A percentile compares a stretch with the other conserved stretches of the same genome.
Evolutionary conservation across 2,797 vertebrate species (phyloP).

Genomic region (Caiman crocodilus): DNA sequence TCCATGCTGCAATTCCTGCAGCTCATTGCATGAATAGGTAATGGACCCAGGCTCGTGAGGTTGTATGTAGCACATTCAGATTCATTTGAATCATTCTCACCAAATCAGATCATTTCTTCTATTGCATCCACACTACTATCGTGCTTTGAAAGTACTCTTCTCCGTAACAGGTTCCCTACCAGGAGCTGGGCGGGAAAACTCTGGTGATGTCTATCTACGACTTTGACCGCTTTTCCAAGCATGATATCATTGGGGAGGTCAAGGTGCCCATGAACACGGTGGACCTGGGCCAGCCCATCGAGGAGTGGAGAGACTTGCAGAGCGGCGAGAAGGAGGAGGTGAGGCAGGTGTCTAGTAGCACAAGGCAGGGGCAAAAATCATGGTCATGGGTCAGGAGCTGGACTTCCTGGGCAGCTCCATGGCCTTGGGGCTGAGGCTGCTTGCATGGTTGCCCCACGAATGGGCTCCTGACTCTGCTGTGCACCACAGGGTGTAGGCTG

Average conservation of each 20-base stretch:
- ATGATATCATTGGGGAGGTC: conserved; percentile 96
- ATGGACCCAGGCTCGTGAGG: not conserved
- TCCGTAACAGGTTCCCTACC: conserved; percentile 91
- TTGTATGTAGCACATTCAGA: too few species aligned
- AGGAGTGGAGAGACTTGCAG: conserved; percentile 96
- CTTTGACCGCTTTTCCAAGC: conserved; percentile 98
- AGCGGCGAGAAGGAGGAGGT: conserved; percentile 98
- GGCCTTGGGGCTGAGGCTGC: accelerated
- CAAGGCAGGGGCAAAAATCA: not conserved
- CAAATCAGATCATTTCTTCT: not conserved
- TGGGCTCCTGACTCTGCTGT: not conserved
- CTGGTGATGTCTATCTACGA: conserved; percentile 97
- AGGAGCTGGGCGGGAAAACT: conserved; percentile 95
- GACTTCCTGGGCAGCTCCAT: not conserved
- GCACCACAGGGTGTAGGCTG: accelerated
- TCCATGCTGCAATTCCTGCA: not conserved
- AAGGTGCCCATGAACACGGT: conserved; percentile 96
- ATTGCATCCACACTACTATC: not conserved
- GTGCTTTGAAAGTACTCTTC: not conserved
- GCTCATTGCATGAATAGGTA: not conserved
- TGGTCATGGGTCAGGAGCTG: not conserved
- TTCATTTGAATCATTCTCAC: not conserved
- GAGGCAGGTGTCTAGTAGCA: not conserved
- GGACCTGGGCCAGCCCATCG: conserved; percentile 95
- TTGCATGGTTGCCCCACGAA: not conserved